A percentile compares a stretch with the other conserved stretches of the same genome.
Evolutionary conservation across 1,140 invertebrate species (phyloP).

Genomic region (Procambarus virginalis): DNA sequence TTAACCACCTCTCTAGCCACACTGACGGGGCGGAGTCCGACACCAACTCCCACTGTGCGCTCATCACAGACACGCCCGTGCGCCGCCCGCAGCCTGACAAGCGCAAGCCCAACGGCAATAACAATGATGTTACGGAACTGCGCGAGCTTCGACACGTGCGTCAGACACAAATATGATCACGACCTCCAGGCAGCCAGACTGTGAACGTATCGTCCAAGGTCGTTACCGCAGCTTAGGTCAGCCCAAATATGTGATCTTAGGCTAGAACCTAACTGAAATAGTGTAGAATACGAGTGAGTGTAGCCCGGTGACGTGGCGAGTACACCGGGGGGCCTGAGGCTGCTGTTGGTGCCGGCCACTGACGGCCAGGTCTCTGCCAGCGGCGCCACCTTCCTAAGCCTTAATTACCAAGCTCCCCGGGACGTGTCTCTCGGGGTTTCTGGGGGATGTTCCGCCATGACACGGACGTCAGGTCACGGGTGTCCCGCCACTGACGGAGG

Average conservation of each 20-base stretch:
- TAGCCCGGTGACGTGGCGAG: neutral
- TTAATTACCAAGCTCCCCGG: neutral
- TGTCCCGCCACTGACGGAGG: neutral
- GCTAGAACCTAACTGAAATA: neutral
- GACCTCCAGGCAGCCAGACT: constrained; percentile 5
- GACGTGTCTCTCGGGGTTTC: neutral
- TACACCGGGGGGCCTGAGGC: constrained; percentile 6
- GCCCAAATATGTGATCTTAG: neutral
- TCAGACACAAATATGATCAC: constrained; percentile 72
- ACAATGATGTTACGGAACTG: constrained; percentile 78
- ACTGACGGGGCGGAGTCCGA: constrained; percentile 79
- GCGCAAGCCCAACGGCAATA: constrained; percentile 81
- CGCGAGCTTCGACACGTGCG: constrained; percentile 71
- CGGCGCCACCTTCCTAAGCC: constrained; percentile 28
- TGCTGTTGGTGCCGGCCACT: constrained; percentile 4
- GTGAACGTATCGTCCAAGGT: constrained; percentile 15
- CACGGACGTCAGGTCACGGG: neutral
- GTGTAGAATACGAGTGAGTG: neutral
- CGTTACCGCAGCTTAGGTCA: neutral
- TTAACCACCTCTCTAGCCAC: constrained; percentile 73
- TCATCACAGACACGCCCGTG: constrained; percentile 74
- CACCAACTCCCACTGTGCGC: constrained; percentile 80
- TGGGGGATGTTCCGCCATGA: neutral
- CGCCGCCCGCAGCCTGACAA: constrained; percentile 73
- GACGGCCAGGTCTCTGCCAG: neutral